Base-by-base conservation (phyloP, 2,888 invertebrate species). In the Eristalinus sepulchralis region DNA sequence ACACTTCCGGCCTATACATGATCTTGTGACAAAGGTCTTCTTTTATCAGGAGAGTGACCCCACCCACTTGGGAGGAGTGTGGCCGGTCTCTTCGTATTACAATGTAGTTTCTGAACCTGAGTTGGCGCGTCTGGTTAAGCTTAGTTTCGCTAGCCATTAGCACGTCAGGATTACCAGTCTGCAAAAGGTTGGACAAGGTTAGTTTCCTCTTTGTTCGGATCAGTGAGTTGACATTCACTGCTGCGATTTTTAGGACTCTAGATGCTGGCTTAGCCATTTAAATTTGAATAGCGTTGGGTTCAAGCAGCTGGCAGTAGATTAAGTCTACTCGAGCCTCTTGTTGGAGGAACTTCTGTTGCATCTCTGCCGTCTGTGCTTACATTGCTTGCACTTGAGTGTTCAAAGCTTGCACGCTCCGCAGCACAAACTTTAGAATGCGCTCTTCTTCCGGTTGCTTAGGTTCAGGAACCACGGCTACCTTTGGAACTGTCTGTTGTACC, bases 181-280 rank as follows among this genome's bases (percentile, higher is more conserved):
- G 1, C 53, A 78, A 62, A 17, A 78, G 36, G 34, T 70, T 47
- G 47, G 13, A 22, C 5, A 71, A 57, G 8, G 27, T 55, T 20
- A 9, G 34, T 36, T 70, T 77, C 59, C 67, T 27, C 20, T 68
- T 60, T 27, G 68, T 77, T 31, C 62, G 11, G 8, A 67, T 47
- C 11, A 77, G 60, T 22, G 68, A 60, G 47, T 68, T 59, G 0
- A 77, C 62, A 39, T 68, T 77, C 60, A 70, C 55, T 0, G 62
- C 67, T 17, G 55, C 9, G 34, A 34, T 34, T 10, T 34, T 34
- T 10, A 34, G 36, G 36, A 11, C 11, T 10, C 1, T 36, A 36
- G 36, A 13, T n/a, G 75, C 47, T 76, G 13, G 22, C 34, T 59
- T 36, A 47, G 20, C 60, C 34, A 59, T 57, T 22, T 1, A 3